Evolutionary conservation across 2,797 vertebrate species (phyloP), one percentile per base, ranked within the genome.

Genomic region (Distichodus sexfasciatus): DNA sequence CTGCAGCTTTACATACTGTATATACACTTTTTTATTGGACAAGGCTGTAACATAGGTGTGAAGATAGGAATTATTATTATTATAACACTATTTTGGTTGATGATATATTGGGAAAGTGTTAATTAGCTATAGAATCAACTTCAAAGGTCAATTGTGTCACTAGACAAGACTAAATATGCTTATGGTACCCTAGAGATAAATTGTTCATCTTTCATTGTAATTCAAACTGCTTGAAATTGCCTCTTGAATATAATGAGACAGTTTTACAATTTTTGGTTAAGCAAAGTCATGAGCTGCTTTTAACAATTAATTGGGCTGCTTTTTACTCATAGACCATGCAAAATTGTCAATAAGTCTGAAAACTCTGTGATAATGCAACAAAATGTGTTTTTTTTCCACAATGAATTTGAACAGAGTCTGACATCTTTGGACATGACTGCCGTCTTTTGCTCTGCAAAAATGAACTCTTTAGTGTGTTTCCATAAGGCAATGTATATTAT

Each of bases 111-210:
- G 36, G 35, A 23, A 59, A 28, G 23, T 41, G 17, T 41, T 35
- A 17, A 17, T 59, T 58, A 58, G 33, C 12, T 38, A 24, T 59
- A 21, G 55, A 43, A 41, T 59, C 24, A 8, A 43, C 38, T 59
- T 59, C 38, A 43, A 59, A 59, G 57, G 57, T 59, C 23, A 59
- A 36, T 59, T 43, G 28, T 19, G 28, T 35, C 4, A 35, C 29
- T 33, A 59, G 38, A 28, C 23, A 15, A 17, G 23, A 59, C 19
- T 2, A 35, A 59, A 59, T 59, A 43, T 59, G 36, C 21, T 38
- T 40, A 36, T 3, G 7, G 17, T 21, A 26, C 21, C 14, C 26
- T 2, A 40, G 57, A 55, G 35, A 58, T 53, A 31, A 38, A 58
- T 24, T 23, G 36, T 7, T 58, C 1, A 26, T 38, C 33, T 38